phyloP scores from a whole-genome alignment of 2,113 vertebrate species.

The Redunca redunca region DNA sequence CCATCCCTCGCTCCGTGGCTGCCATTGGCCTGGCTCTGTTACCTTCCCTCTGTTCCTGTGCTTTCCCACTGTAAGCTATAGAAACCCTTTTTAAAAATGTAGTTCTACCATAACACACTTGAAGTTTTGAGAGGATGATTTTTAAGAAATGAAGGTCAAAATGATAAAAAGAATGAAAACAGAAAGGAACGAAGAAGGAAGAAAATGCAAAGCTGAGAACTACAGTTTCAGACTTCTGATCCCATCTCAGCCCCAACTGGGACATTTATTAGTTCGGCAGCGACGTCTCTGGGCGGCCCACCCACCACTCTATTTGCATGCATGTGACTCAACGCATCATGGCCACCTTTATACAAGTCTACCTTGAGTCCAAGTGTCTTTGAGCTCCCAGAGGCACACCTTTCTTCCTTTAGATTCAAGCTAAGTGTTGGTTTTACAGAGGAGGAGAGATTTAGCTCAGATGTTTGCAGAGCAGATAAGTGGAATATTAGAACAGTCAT shows the following conservation, averaged over 20 bases:
- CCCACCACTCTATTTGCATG: accelerated
- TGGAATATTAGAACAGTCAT: not conserved
- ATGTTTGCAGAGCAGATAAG: not conserved
- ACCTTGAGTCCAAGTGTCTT: not conserved
- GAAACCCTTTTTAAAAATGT: not conserved
- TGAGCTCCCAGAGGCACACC: not conserved
- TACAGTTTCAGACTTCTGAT: not conserved
- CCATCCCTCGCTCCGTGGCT: accelerated
- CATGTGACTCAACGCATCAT: accelerated
- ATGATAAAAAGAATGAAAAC: not conserved
- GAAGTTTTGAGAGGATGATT: not conserved
- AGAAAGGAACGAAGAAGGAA: accelerated
- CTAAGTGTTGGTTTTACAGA: not conserved
- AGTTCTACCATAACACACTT: not conserved
- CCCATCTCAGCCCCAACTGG: accelerated
- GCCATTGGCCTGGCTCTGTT: accelerated
- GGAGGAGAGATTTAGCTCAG: not conserved
- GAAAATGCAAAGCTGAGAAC: accelerated
- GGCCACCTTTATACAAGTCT: not conserved
- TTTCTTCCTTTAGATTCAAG: not conserved
- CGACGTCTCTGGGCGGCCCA: accelerated
- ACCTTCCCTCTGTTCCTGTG: accelerated
- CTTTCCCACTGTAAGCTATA: not conserved
- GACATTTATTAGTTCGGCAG: too few species aligned
- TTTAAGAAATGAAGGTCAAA: not conserved